These are phyloP conservation scores for Phylloscopus whistleri DNA, from an alignment of 2,113 vertebrate genomes.

Conservation along the genomic window DNA sequence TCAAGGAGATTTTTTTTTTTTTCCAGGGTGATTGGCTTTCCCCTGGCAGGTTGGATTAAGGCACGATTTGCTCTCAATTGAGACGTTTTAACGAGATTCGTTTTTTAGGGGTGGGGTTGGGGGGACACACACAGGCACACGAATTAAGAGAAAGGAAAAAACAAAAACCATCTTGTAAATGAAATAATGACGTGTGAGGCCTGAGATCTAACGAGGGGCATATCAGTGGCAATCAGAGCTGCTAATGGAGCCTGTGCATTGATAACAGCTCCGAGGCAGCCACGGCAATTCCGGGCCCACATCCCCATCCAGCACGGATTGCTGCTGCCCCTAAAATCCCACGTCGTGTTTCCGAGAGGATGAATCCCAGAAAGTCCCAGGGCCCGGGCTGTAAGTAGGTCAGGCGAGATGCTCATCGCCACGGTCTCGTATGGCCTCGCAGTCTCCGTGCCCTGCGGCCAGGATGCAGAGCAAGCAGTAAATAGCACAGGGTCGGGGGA, in stretches of 20 bases:
- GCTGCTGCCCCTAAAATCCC: background rate
- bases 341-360: background rate
- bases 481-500: background rate
- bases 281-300: background rate
- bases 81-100: background rate
- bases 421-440: background rate
- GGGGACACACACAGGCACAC: too few relatives aligned
- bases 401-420: slow-evolving; percentile 32
- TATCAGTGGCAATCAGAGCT: background rate
- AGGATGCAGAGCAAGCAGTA: slow-evolving; percentile 6
- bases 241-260: background rate
- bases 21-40: background rate
- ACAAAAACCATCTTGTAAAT: background rate
- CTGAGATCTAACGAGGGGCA: background rate
- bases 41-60: slow-evolving; percentile 32
- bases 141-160: slow-evolving; percentile 17
- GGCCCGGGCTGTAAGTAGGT: slow-evolving; percentile 48
- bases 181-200: slow-evolving; percentile 19
- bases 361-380: slow-evolving; percentile 33
- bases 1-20: slow-evolving; percentile 43
- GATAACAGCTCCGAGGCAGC: background rate
- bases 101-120: rapidly evolving
- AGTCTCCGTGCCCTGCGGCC: background rate
- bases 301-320: background rate
- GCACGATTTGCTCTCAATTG: background rate